Evolutionary conservation across 2,113 vertebrate species (phyloP).

Genomic region (Poecile atricapillus): DNA sequence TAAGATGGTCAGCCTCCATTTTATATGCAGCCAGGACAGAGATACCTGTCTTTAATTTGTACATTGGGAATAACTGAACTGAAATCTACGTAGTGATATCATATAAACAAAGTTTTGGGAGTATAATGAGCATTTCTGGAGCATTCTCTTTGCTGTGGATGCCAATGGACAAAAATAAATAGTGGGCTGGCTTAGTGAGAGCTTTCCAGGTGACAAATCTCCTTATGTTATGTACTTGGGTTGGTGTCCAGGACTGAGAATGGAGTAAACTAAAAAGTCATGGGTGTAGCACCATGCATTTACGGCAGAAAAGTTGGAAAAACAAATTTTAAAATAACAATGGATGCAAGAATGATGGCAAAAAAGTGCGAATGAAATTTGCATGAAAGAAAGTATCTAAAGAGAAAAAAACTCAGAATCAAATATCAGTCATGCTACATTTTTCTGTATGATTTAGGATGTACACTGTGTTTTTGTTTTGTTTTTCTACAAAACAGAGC

Average conservation of each 20-base stretch:
- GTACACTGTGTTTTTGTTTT: neutral
- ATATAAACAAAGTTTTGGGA: neutral
- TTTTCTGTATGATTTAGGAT: neutral
- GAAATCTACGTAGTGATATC: neutral
- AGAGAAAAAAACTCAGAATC: neutral
- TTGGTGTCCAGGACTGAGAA: neutral
- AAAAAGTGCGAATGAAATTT: neutral
- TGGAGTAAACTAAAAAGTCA: neutral
- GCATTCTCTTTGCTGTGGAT: neutral
- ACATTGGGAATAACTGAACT: neutral
- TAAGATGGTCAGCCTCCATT: neutral
- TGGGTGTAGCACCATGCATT: neutral
- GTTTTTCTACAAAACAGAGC: slow-evolving; percentile 58
- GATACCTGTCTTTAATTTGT: neutral
- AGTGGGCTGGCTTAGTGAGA: neutral
- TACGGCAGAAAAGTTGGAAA: neutral
- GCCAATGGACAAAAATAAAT: neutral
- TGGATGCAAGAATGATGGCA: neutral
- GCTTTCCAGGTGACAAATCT: neutral
- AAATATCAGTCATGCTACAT: neutral
- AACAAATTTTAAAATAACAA: neutral
- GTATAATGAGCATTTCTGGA: neutral
- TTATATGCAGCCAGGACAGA: neutral
- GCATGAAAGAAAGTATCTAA: neutral
- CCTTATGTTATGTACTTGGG: neutral